phyloP scores from a whole-genome alignment of 2,888 invertebrate species.

The Choreutis nemorana region DNA sequence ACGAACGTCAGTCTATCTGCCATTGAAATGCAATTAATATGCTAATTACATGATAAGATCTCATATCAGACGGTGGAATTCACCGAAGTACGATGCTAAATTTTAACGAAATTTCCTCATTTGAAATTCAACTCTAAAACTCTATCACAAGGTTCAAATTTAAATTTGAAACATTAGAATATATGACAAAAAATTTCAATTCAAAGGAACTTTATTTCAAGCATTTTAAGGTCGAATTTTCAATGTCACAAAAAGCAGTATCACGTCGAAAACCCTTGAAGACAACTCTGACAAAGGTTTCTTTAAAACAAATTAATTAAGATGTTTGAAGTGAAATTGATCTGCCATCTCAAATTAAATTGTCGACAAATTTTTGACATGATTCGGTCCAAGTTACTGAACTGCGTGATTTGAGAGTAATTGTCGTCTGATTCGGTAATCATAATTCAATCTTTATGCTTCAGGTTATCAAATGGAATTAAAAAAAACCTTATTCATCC shows the following conservation, averaged over 20 bases:
- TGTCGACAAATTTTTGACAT: too few relatives aligned
- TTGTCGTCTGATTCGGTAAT: too few relatives aligned
- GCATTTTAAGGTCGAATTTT: slow-evolving; percentile 9
- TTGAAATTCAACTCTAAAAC: too few relatives aligned
- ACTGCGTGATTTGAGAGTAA: too few relatives aligned
- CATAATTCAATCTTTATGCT: too few relatives aligned
- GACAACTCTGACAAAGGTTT: slow-evolving; percentile 28
- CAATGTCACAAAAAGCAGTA: slow-evolving; percentile 4
- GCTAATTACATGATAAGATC: slow-evolving; percentile 47
- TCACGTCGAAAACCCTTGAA: slow-evolving; percentile 17
- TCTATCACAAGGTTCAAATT: too few relatives aligned
- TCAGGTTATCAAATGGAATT: too few relatives aligned
- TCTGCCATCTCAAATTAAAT: slow-evolving; percentile 44
- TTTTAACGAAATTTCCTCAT: too few relatives aligned
- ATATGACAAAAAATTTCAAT: slow-evolving; percentile 5
- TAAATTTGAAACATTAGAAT: slow-evolving; percentile 22
- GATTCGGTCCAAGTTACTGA: too few relatives aligned
- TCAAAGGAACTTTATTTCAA: slow-evolving; percentile 9
- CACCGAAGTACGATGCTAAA: slow-evolving; percentile 13
- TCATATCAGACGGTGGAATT: slow-evolving; percentile 37
- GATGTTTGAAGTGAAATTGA: slow-evolving; percentile 43
- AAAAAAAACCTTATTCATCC: too few relatives aligned
- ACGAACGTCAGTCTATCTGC: too few relatives aligned
- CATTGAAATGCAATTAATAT: slow-evolving; percentile 56
- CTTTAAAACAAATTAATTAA: slow-evolving; percentile 59